A percentile compares a stretch with the other conserved stretches of the same genome.
Conservation (phyloP, 2,888 invertebrate genomes). For the Lydus trimaculatus region DNA sequence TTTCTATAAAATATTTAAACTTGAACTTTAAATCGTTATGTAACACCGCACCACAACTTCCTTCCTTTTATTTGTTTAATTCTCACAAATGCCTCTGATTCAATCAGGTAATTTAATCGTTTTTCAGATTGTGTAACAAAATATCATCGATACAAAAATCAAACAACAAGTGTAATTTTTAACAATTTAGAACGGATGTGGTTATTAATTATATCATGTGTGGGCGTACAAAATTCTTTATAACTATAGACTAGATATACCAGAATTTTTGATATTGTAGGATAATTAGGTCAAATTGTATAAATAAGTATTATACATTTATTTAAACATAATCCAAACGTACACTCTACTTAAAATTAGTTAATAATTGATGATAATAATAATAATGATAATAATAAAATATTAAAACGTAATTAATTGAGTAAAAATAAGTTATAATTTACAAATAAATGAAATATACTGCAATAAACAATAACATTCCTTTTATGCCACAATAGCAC, state of each 20-base stretch:
- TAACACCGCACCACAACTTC: background rate
- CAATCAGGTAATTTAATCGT: background rate
- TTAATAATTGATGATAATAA: conserved; percentile 35
- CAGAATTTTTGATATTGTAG: too few relatives aligned
- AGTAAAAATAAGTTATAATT: conserved; percentile 50
- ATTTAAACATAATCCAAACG: conserved; percentile 50
- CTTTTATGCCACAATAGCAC: conserved; percentile 41
- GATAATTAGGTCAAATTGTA: conserved; percentile 13
- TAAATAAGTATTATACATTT: conserved; percentile 22
- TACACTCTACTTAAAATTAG: conserved; percentile 48
- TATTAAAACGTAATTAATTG: conserved; percentile 51
- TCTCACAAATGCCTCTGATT: too few relatives aligned
- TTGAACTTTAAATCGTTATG: background rate
- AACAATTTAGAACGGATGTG: background rate
- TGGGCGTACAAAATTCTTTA: background rate
- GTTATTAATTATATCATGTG: background rate
- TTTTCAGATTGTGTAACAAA: background rate
- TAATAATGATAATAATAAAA: conserved; percentile 48
- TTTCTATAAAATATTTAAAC: too few relatives aligned
- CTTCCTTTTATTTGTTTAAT: too few relatives aligned
- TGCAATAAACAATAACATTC: conserved; percentile 40
- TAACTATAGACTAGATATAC: too few relatives aligned
- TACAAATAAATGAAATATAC: conserved; percentile 39
- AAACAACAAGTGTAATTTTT: background rate
- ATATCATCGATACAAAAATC: background rate